A percentile compares a stretch with the other conserved stretches of the same genome.
These are phyloP conservation scores for Psophia crepitans DNA, from an alignment of 2,113 vertebrate species.

Conservation along the genomic window DNA sequence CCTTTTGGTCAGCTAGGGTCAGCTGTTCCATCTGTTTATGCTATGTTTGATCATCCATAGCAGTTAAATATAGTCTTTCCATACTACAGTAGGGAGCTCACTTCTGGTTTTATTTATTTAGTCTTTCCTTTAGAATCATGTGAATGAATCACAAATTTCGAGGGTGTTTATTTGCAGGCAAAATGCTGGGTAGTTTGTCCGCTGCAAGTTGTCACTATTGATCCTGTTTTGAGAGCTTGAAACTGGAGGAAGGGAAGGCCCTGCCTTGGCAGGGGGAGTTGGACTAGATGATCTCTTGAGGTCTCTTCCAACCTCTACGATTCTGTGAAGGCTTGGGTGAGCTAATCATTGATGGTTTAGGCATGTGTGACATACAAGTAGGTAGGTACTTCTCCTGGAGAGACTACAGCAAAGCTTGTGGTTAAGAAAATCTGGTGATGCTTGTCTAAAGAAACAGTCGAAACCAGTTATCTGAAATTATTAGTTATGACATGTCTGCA, in stretches of 20 bases:
- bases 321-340: background rate
- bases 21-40: background rate
- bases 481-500: background rate
- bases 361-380: background rate
- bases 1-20: too few species aligned
- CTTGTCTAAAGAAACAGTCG: background rate
- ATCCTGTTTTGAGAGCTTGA: background rate
- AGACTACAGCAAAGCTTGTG: background rate
- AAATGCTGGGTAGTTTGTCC: background rate
- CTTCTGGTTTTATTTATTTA: background rate
- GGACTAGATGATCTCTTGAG: too few species aligned
- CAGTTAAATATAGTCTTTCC: background rate
- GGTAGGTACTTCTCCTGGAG: background rate
- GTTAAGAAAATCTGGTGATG: background rate
- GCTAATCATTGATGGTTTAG: background rate
- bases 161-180: background rate
- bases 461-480: background rate
- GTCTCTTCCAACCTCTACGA: too few species aligned
- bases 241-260: background rate
- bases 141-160: background rate
- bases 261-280: too few species aligned
- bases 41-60: background rate
- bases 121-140: background rate
- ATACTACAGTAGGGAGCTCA: background rate
- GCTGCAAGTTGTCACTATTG: background rate